phyloP scores from a whole-genome alignment of 2,888 invertebrate species.

The Clivina fossor region DNA sequence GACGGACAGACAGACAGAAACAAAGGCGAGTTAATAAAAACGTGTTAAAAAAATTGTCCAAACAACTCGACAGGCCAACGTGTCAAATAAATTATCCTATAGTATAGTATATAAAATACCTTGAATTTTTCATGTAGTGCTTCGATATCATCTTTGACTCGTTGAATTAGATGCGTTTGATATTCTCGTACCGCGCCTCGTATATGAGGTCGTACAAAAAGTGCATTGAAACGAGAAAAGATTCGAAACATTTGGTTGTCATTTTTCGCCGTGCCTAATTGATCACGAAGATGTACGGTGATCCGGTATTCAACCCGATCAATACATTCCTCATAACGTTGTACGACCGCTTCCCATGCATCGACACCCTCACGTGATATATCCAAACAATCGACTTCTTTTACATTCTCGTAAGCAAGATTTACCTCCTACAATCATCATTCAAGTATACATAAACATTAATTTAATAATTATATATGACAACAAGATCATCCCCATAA shows the following conservation, averaged over 20 bases:
- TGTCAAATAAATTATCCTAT: too few relatives aligned
- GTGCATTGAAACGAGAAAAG: constrained; percentile 96
- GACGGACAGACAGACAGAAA: neutral
- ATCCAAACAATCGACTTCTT: constrained; percentile 97
- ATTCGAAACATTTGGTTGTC: constrained; percentile 99
- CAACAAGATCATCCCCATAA: too few relatives aligned
- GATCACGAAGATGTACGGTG: constrained; percentile 95
- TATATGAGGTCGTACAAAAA: constrained; percentile 98
- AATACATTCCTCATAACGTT: constrained; percentile 96
- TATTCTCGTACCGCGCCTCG: constrained; percentile 98
- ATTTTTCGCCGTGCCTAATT: constrained; percentile 97
- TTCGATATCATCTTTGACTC: constrained; percentile 99
- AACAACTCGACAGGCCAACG: too few relatives aligned
- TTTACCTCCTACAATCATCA: constrained; percentile 76
- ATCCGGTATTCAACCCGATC: constrained; percentile 98
- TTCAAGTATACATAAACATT: too few relatives aligned
- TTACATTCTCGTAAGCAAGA: constrained; percentile 96
- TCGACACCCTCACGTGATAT: constrained; percentile 95
- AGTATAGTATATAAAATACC: constrained; percentile 54
- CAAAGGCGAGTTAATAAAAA: too few relatives aligned
- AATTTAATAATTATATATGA: too few relatives aligned
- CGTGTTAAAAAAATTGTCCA: too few relatives aligned
- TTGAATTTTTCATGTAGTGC: constrained; percentile 97
- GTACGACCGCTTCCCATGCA: constrained; percentile 97
- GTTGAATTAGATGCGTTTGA: constrained; percentile 97